A percentile compares a stretch with the other conserved stretches of the same genome.
These are phyloP conservation scores for Andrena cerasifolii DNA, from an alignment of 1,140 invertebrate genomes.

Conservation along the genomic window DNA sequence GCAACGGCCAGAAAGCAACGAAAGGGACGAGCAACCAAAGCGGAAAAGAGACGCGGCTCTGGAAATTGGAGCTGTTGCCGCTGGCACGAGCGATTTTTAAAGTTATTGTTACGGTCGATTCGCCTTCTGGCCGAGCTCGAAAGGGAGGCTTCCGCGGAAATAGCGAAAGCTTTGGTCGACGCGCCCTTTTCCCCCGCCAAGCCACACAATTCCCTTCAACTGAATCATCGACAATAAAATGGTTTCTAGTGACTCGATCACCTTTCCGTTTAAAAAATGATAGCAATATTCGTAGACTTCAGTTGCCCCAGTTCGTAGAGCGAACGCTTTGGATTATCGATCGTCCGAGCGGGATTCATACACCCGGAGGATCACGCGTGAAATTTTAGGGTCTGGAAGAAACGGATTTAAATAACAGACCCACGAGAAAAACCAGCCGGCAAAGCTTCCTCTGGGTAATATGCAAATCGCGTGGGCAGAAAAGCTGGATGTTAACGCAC, in stretches of 20 bases:
- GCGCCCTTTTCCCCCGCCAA: not conserved
- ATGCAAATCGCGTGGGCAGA: conserved; percentile 25
- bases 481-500: conserved; percentile 12
- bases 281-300: too few species aligned
- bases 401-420: conserved; percentile 32
- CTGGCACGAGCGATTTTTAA: conserved; percentile 5
- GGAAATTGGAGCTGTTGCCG: conserved; percentile 14
- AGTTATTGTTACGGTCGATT: conserved; percentile 29
- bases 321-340: too few species aligned
- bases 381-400: conserved; percentile 16
- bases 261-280: not conserved
- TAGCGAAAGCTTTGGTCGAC: not conserved
- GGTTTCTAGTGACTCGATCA: not conserved
- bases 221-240: conserved; percentile 1
- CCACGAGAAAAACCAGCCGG: too few species aligned
- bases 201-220: not conserved
- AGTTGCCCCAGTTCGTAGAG: too few species aligned
- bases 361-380: too few species aligned
- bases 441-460: not conserved
- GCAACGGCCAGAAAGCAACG: not conserved
- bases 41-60: conserved; percentile 25
- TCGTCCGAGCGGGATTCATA: too few species aligned
- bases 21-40: not conserved
- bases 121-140: conserved; percentile 2
- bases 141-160: not conserved